Evolutionary conservation across 2,888 invertebrate species (phyloP), one percentile per base, ranked within the genome.

Genomic region (Carterocephalus palaemon): DNA sequence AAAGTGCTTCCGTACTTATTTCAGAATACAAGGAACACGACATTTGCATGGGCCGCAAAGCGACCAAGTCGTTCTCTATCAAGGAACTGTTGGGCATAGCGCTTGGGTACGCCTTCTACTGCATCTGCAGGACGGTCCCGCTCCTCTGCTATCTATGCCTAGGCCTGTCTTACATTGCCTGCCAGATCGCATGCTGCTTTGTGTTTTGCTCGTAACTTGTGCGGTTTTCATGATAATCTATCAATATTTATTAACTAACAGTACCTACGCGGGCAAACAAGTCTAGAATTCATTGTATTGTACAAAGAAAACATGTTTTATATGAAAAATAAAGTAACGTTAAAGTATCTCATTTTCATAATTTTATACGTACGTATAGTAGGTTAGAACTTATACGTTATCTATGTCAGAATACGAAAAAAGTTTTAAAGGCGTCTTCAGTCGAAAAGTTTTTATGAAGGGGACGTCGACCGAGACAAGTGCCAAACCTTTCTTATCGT

Each of bases 21-120:
- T 2, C 59, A 71, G 72, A 3, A 1, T 67, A 55, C 50, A 56
- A 61, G 31, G 52, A 60, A 20, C 28, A 55, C 2, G 52, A 67
- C 16, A 46, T 61, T 1, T 70, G 66, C 39, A 7, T 39, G 2
- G 68, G 68, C 1, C 51, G 43, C 8, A 51, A 49, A 19, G 54
- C 59, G 0, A 43, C 41, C 6, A 65, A 66, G 36, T 15, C 40
- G 0, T 64, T 52, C 31, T 56, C 60, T 0, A 9, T 41, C 2
- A 42, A 48, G n/a, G 62, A 65, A 22, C n/a, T 56, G 0, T 2
- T 67, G 0, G 2, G 32, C 0, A 39, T 19, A 2, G 9, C 33
- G 0, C 2, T 57, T 0, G 37, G 26, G 0, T 52, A 62, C 9
- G 4, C 47, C 0, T 28, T 49, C 1, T 52, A 53, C 10, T 52